Percentiles rank a stretch among this genome's conserved stretches.
phyloP scores from a whole-genome alignment of 1,140 invertebrate species.

The Lepidurus packardi region DNA sequence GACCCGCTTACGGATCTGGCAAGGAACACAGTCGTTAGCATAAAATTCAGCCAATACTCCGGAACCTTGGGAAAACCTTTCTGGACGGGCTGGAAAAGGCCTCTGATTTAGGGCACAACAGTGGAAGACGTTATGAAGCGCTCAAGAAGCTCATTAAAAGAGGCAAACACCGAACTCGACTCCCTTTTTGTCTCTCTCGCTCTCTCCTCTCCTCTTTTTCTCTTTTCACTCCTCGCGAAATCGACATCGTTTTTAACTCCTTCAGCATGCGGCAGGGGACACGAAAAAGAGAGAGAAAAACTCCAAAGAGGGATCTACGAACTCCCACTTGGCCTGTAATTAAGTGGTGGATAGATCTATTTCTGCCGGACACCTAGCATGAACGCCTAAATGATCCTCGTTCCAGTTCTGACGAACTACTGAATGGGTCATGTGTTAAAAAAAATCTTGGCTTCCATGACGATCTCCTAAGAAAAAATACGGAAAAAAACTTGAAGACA shows the following conservation, averaged over 20 bases:
- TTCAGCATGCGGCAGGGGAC: background rate
- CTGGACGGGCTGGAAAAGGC: background rate
- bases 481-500: background rate
- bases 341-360: background rate
- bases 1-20: no score
- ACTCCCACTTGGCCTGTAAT: background rate
- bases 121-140: background rate
- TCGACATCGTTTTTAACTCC: background rate
- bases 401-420: constrained; percentile 1
- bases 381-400: background rate
- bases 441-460: background rate
- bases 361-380: background rate
- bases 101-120: background rate
- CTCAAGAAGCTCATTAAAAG: constrained; percentile 17
- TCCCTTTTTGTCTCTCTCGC: background rate
- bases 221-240: background rate
- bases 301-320: background rate
- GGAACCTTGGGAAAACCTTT: no score
- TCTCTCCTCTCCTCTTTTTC: background rate
- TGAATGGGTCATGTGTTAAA: background rate
- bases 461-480: background rate
- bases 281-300: background rate
- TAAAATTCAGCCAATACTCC: no score
- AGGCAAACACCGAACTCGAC: background rate
- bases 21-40: no score